phyloP scores from a whole-genome alignment of 2,888 invertebrate species.

The Eugnorisma glareosa region DNA sequence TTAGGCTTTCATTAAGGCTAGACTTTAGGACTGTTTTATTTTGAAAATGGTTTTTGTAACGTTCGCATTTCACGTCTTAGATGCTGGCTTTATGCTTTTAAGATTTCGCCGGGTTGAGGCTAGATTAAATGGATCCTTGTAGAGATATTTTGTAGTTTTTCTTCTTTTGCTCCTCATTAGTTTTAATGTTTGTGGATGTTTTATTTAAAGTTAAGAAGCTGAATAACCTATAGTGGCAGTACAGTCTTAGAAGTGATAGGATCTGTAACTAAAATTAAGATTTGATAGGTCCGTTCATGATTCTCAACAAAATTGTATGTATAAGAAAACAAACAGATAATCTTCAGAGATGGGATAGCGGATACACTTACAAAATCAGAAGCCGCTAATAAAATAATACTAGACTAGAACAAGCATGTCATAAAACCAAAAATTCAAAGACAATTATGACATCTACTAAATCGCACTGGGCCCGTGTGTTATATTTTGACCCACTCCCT shows the following conservation, averaged over 20 bases:
- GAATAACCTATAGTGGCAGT: background rate
- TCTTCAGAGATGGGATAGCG: background rate
- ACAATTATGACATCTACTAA: too few species aligned
- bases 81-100: constrained; percentile 36
- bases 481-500: background rate
- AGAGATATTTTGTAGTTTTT: constrained; percentile 3
- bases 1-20: constrained; percentile 79
- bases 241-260: background rate
- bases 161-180: constrained; percentile 5
- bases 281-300: background rate
- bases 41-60: constrained; percentile 74
- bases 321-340: background rate
- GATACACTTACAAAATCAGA: background rate
- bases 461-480: too few species aligned
- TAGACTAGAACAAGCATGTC: too few species aligned
- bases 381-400: background rate
- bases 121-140: constrained; percentile 48
- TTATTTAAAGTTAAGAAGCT: background rate
- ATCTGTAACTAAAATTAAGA: background rate
- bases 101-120: constrained; percentile 30
- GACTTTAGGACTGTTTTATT: constrained; percentile 75
- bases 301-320: too few species aligned
- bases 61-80: constrained; percentile 66
- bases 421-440: too few species aligned
- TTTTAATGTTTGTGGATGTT: background rate